Percentiles rank a stretch among this genome's conserved stretches.
These are phyloP conservation scores for Ceratitis capitata DNA, from an alignment of 1,140 invertebrate species.

Conservation along the genomic window DNA sequence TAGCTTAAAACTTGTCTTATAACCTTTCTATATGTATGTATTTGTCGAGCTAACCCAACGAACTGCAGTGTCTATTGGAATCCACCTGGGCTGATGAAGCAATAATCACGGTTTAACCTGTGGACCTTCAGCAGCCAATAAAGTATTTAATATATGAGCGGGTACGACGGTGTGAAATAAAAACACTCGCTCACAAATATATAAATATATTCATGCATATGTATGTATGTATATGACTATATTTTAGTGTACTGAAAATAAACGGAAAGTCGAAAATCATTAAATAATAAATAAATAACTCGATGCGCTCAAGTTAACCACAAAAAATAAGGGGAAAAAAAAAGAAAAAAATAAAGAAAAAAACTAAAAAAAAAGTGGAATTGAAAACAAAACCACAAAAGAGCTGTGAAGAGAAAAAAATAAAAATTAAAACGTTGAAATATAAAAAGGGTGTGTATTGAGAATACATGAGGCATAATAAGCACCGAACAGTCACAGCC, in stretches of 20 bases:
- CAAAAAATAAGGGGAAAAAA: background rate
- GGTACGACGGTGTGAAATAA: background rate
- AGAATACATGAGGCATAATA: conserved; percentile 24
- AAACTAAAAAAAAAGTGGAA: background rate
- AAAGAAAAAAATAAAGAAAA: background rate
- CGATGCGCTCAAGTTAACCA: background rate
- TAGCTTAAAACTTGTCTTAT: too few relatives aligned
- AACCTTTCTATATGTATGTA: too few relatives aligned
- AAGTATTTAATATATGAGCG: background rate
- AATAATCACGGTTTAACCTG: conserved; percentile 12
- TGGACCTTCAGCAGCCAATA: conserved; percentile 1
- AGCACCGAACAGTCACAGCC: background rate
- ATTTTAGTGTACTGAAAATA: background rate
- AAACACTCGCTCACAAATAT: background rate
- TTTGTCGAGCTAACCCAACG: too few relatives aligned
- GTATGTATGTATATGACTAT: background rate
- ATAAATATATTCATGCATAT: background rate
- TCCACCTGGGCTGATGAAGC: background rate
- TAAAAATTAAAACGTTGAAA: conserved; percentile 4
- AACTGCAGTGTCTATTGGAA: background rate
- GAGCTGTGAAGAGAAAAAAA: background rate
- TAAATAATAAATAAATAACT: conserved; percentile 6
- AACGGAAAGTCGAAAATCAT: background rate
- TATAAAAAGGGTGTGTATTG: background rate
- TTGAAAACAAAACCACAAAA: background rate